Base-by-base conservation (phyloP, 2,113 vertebrate species). In the Clinocottus analis region DNA sequence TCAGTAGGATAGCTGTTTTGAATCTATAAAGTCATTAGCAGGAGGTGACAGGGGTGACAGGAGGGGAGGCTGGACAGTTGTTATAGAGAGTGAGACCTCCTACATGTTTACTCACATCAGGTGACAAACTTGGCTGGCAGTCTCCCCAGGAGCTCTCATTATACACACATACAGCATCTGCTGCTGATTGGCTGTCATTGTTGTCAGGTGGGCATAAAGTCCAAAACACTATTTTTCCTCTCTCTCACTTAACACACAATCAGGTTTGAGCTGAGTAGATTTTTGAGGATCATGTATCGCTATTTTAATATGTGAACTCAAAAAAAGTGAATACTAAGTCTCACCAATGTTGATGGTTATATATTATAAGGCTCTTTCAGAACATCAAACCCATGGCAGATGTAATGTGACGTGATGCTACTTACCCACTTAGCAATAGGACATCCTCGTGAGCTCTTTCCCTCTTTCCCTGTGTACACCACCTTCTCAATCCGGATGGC, bases 341-440 rank as follows among this genome's bases (percentile, higher is more conserved):
- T 31, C 4, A 64, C 23, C 0, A 45, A 0, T 0, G 7, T 12
- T 43, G 6, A 67, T 61, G 10, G 5, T 37, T 60, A 17, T 43
- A 17, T 9, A 19, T 3, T 55, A 3, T 9, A 37, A 23, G 23
- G 3, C 5, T 71, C 51, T 29, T 12, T 47, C 17, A 29, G 35
- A 64, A 71, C 61, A 33, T 62, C 13, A 25, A 9, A 17, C 29
- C n/a, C 16, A 29, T 43, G 13, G 3, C 33, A 59, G 27, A 9
- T 17, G 21, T 43, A 31, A 68, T 51, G 25, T 17, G 0, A 31
- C n/a, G 0, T 53, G 33, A 75, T 1, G 14, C 49, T 79, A 96
- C 97, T 96, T 93, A 99, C 98, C 98, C 98, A 99, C 92, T 99
- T 99, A 45, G 98, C 98, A 11, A 99, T 99, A 66, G 98, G 98